Base-by-base conservation (phyloP, 2,113 vertebrate species). In the Campylomormyrus numenius region DNA sequence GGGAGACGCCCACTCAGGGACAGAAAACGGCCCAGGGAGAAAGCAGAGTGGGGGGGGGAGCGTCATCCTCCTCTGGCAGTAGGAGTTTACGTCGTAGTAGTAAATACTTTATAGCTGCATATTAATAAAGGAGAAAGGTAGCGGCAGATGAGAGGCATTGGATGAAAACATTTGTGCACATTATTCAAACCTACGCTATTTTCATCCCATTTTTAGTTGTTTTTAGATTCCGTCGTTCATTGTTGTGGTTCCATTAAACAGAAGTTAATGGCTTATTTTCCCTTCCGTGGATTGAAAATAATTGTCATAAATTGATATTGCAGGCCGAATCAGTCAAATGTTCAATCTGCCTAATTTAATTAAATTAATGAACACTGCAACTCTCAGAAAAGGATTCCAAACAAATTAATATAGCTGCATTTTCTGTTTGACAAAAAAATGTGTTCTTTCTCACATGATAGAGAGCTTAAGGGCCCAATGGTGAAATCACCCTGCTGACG, bases 231-330 rank as follows among this genome's bases (percentile, higher is more conserved):
- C 6, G 5, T 39, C n/a, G 1, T 74, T 89, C 13, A 42, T 83
- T 89, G 46, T 89, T 42, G 31, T 39, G 17, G 35, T 89, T 50
- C 27, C 10, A 13, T 89, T 89, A 52, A 80, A 88, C 15, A 52
- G 9, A 87, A 52, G n/a, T 10, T 52, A 87, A 88, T 88, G 87
- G 27, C 52, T 46, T 45, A 53, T 89, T 80, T 42, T 21, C 49
- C 31, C 19, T 89, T 89, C 46, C 35, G 21, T 89, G 35, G 31
- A 74, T 17, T 24, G 10, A n/a, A 27, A 39, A 52, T 53, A 83
- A 50, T 80, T 53, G 3, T 89, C 35, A 27, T 53, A 70, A 88
- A 88, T 53, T 87, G 35, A 83, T 89, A 89, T 89, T 53, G n/a
- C 13, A n/a, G 62, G 62, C 77, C 31, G 50, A 80, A 89, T 53